Base-by-base conservation (phyloP, 2,113 vertebrate genomes). In the Okapia johnstoni region DNA sequence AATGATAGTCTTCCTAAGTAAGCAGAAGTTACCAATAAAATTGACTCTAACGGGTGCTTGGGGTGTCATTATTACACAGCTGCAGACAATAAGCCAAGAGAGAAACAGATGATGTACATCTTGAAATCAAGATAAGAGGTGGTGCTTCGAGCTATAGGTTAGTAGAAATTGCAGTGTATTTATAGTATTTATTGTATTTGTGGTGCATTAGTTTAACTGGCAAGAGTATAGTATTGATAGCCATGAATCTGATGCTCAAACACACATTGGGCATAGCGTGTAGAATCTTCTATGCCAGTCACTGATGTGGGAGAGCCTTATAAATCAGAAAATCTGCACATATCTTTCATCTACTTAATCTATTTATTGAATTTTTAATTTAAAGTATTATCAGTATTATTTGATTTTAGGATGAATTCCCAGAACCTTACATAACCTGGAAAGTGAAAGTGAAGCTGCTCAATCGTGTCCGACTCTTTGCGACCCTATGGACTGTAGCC, bases 1-100 rank as follows among this genome's bases (percentile, higher is more conserved):
- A 94, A 98, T 94, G 97, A 88, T 60, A 54, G 63, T 58, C 81
- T 95, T 95, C 36, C 81, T 85, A 93, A 97, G 79, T 58, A 97
- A 96, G 97, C 96, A 97, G 93, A 94, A 98, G 96, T 98, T 97
- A 96, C 94, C 97, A 96, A 96, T 97, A 98, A 98, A 96, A 97
- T 88, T 60, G 98, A 96, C 91, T 98, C 90, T 97, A 97, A 97
- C 96, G 96, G 90, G 97, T 98, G 88, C 83, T 91, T 10, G 2
- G 97, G 97, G 97, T 97, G 90, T 89, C 97, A 90, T 98, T 98
- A 95, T 94, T 95, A 96, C 97, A 96, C 93, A 97, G 97, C 97
- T 96, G 88, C 88, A 95, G 91, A 97, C 94, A 95, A 89, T 97
- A 97, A 96, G 85, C 95, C 93, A 93, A 91, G 70, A 91, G 95